Base-by-base conservation (phyloP, 2,888 invertebrate genomes). In the Leptodirus hochenwartii region DNA sequence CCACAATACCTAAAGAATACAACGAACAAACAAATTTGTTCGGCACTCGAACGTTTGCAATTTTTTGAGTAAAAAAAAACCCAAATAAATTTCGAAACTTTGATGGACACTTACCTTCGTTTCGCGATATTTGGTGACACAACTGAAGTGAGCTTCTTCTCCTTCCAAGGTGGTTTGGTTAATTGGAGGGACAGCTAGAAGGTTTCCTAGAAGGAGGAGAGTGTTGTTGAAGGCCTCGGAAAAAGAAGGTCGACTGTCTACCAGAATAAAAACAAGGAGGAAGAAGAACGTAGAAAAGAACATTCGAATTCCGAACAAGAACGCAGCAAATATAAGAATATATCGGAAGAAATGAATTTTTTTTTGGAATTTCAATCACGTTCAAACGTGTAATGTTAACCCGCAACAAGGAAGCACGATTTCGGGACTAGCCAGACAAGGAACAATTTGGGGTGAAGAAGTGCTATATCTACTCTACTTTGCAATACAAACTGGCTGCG, bases 131-230 rank as follows among this genome's bases (percentile, higher is more conserved):
- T 81, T 80, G 27, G 84, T 75, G 32, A 75, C 66, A 51, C 91
- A 91, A 36, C 76, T 70, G 42, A 91, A 74, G 48, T 73, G 70
- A 1, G 78, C 84, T 34, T 76, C 66, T 41, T 78, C 75, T 4
- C 84, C 84, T 54, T 90, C 87, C 58, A 79, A 63, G 29, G 78
- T 74, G 3, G 90, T 91, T 53, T 72, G 72, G 56, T 93, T 91
- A 43, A 79, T 69, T 4, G 91, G 91, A 23, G 87, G 84, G 33
- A 78, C 73, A 43, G 77, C 78, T 46, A 93, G 73, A 29, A 88
- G 63, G 37, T 84, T 85, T 38, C 85, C 84, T 46, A 88, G 88
- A 87, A 31, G 17, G 30, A 34, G n/a, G n/a, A n/a, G n/a, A n/a
- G n/a, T n/a, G n/a, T n/a, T n/a, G n/a, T 8, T 14, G 11, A 32